Conservation (phyloP, 2,888 invertebrate genomes). For the Lasioglossum lativentre region DNA sequence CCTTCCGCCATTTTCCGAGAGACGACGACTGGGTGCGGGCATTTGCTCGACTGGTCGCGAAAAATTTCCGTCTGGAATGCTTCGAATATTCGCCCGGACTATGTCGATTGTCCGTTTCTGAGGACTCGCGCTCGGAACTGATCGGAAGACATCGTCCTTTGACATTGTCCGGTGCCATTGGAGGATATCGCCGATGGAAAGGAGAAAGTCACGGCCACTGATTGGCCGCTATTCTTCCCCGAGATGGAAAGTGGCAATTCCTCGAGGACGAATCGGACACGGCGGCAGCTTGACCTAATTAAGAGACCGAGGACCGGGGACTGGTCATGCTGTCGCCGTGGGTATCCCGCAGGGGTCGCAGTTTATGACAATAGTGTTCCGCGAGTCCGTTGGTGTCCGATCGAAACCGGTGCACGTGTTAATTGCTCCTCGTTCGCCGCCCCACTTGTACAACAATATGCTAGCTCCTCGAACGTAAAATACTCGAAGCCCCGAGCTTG, state of each 20-base stretch:
- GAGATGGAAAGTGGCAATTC: conserved; percentile 13
- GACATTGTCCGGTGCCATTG: not conserved
- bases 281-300: conserved; percentile 5
- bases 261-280: conserved; percentile 5
- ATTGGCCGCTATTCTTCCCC: conserved; percentile 1
- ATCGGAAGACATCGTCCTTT: not conserved
- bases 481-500: not conserved
- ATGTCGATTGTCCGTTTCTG: not conserved
- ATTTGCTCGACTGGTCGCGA: not conserved
- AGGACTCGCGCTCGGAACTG: not conserved
- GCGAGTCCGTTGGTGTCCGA: not conserved
- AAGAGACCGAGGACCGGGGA: not conserved
- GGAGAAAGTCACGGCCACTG: not conserved
- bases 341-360: conserved; percentile 12
- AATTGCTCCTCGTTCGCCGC: conserved; percentile 8
- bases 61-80: not conserved
- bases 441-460: conserved; percentile 2
- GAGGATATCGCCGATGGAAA: not conserved
- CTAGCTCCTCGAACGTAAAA: conserved; percentile 4
- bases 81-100: not conserved
- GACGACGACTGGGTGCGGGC: not conserved
- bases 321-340: conserved; percentile 1
- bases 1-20: not conserved
- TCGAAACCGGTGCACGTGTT: conserved; percentile 10
- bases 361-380: conserved; percentile 16